These are phyloP conservation scores for Darevskia nairensis DNA, from an alignment of 2,797 vertebrate genomes.

Conservation along the genomic window DNA sequence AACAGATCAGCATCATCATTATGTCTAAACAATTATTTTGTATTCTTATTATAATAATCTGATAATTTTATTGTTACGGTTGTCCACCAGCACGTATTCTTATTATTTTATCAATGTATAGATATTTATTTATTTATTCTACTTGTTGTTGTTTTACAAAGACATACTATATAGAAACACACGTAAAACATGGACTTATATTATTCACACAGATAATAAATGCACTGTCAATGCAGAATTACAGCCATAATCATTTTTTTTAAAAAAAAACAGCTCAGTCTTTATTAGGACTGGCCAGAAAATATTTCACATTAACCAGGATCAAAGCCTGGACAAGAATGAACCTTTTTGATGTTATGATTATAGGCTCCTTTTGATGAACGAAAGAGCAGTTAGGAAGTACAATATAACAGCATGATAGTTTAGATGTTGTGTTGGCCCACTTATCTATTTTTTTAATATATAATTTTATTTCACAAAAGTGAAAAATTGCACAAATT, in stretches of 20 bases:
- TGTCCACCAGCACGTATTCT: background rate
- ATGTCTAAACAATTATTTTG: background rate
- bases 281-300: background rate
- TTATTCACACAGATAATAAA: too few relatives aligned
- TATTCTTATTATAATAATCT: background rate
- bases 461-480: background rate
- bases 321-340: slow-evolving; percentile 1
- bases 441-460: background rate
- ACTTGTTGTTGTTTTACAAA: too few relatives aligned
- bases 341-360: slow-evolving; percentile 11
- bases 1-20: too few relatives aligned
- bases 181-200: too few relatives aligned
- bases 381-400: slow-evolving; percentile 18
- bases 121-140: background rate
- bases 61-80: too few relatives aligned
- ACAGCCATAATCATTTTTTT: background rate
- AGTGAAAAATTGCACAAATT: background rate
- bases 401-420: background rate
- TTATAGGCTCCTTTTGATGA: slow-evolving; percentile 10
- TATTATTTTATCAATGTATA: background rate
- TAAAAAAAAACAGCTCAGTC: background rate
- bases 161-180: too few relatives aligned
- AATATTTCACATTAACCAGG: background rate
- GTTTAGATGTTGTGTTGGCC: background rate
- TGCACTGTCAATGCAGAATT: background rate